These are phyloP conservation scores for Semnornis frantzii DNA, from an alignment of 2,113 vertebrate genomes.

Conservation along the genomic window DNA sequence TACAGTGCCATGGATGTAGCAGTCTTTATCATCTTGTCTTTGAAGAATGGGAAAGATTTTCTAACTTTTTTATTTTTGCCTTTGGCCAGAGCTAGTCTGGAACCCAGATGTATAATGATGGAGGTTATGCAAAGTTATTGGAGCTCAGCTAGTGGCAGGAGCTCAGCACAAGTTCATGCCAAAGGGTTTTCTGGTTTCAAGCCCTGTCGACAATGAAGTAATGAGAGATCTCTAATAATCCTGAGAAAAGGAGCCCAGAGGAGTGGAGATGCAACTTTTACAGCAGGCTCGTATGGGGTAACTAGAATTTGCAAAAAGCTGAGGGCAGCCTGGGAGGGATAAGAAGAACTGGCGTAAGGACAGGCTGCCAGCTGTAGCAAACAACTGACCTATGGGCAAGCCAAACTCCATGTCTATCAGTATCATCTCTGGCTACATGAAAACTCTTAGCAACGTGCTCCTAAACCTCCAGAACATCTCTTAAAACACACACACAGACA, in stretches of 20 bases:
- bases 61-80: background rate
- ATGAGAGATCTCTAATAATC: background rate
- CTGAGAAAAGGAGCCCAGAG: background rate
- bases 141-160: background rate
- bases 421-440: background rate
- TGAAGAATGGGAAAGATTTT: background rate
- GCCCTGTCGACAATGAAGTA: background rate
- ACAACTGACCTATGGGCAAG: background rate
- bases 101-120: background rate
- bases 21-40: background rate
- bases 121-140: background rate
- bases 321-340: background rate
- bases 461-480: background rate
- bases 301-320: background rate
- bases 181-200: background rate
- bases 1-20: background rate
- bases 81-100: background rate
- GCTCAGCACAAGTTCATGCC: background rate
- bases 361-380: background rate
- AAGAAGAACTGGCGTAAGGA: background rate
- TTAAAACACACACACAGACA: background rate
- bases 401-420: background rate
- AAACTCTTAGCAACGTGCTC: background rate
- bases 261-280: background rate
- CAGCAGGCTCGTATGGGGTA: background rate